Evolutionary conservation across 1,140 invertebrate species (phyloP).

Genomic region (Melanaphis sacchari): DNA sequence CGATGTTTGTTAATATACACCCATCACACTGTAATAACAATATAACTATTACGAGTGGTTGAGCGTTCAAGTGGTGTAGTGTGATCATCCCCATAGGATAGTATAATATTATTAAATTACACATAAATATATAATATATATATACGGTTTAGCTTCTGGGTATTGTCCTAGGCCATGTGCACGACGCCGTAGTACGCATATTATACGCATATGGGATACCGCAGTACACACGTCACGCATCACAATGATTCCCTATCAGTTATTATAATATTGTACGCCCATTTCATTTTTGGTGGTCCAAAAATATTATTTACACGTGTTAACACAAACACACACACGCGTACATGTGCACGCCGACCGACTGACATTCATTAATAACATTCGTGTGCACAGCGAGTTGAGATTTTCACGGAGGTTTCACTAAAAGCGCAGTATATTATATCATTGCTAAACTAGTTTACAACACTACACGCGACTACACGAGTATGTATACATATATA

Average conservation of each 20-base stretch:
- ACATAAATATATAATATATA: neutral
- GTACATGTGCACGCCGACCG: neutral
- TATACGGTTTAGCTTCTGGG: constrained; percentile 17
- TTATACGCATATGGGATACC: neutral
- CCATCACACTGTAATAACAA: neutral
- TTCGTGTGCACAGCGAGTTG: neutral
- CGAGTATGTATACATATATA: neutral
- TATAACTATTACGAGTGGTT: neutral
- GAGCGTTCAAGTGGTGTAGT: neutral
- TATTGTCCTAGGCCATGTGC: constrained; percentile 52
- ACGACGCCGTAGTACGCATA: neutral
- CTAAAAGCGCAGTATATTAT: neutral
- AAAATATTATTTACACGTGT: constrained; percentile 51
- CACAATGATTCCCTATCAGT: neutral
- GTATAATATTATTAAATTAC: neutral
- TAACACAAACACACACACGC: neutral
- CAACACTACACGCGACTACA: neutral
- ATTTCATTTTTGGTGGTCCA: neutral
- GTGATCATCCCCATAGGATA: neutral
- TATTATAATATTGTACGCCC: neutral
- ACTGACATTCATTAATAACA: neutral
- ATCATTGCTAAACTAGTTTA: constrained; percentile 22
- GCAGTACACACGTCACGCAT: neutral
- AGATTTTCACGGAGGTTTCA: constrained; percentile 35
- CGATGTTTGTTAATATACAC: neutral